A percentile compares a stretch with the other conserved stretches of the same genome.
These are phyloP conservation scores for Aegotheles bennettii DNA, from an alignment of 2,113 vertebrate species.

Conservation along the genomic window DNA sequence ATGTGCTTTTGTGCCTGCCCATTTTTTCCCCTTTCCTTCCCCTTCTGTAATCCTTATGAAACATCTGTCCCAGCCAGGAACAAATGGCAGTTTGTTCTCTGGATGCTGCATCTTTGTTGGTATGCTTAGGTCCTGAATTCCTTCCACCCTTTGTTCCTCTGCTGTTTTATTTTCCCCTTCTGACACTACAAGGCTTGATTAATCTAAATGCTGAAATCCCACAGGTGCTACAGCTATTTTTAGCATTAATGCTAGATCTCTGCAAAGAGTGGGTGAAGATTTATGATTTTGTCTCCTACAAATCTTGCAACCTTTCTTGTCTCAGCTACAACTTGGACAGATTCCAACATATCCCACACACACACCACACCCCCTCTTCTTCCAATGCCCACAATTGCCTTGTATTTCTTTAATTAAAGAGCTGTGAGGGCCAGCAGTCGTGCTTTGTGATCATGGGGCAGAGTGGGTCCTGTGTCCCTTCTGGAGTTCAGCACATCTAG, in stretches of 20 bases:
- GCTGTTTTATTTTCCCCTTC: background rate
- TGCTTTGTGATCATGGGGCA: background rate
- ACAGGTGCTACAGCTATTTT: conserved; percentile 37
- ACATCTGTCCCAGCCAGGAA: conserved; percentile 19
- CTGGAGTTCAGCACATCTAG: background rate
- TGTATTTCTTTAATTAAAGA: conserved; percentile 36
- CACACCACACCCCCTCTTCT: no score
- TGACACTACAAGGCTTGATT: conserved; percentile 20
- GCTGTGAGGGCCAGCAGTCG: background rate
- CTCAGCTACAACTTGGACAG: background rate
- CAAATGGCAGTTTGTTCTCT: background rate
- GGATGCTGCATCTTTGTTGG: accelerated
- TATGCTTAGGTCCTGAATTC: background rate
- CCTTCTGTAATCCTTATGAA: background rate
- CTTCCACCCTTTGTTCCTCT: background rate
- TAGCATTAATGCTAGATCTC: conserved; percentile 39
- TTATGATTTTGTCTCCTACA: conserved; percentile 40
- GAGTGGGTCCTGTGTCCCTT: background rate
- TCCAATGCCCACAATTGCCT: background rate
- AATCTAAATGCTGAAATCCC: conserved; percentile 32
- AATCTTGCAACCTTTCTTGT: background rate
- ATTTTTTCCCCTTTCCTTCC: background rate
- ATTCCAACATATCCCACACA: conserved; percentile 44
- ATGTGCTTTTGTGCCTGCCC: background rate
- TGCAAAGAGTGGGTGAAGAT: conserved; percentile 41